A percentile compares a stretch with the other conserved stretches of the same genome.
Evolutionary conservation across 2,797 vertebrate genomes (phyloP).

Genomic region (Limnodromus scolopaceus): DNA sequence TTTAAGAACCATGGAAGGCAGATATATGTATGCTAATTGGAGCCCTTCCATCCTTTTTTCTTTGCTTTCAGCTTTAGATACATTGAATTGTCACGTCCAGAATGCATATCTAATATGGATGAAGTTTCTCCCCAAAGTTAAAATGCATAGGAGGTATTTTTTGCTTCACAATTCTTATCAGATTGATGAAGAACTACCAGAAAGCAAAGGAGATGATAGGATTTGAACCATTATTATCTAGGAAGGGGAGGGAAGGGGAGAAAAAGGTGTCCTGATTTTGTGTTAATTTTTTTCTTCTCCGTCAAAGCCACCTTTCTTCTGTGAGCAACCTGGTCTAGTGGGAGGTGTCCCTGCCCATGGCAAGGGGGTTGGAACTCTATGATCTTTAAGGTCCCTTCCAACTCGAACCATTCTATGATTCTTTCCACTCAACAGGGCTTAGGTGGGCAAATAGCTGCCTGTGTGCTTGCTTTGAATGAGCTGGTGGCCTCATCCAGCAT

Average conservation of each 20-base stretch:
- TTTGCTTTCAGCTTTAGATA: neutral
- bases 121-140: neutral
- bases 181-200: neutral
- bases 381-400: too few species aligned
- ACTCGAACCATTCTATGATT: too few species aligned
- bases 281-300: neutral
- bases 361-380: too few species aligned
- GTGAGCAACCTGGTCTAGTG: too few species aligned
- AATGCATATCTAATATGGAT: neutral
- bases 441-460: neutral
- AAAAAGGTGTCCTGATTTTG: neutral
- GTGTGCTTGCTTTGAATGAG: neutral
- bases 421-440: neutral
- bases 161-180: neutral
- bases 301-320: neutral
- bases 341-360: too few species aligned
- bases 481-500: neutral
- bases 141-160: neutral
- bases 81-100: neutral
- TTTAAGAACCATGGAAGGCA: neutral
- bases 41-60: neutral
- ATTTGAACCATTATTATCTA: neutral
- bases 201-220: neutral
- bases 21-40: neutral
- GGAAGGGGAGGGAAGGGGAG: neutral